Evolutionary conservation across 2,113 vertebrate species (phyloP).

Genomic region (Pimephales promelas): DNA sequence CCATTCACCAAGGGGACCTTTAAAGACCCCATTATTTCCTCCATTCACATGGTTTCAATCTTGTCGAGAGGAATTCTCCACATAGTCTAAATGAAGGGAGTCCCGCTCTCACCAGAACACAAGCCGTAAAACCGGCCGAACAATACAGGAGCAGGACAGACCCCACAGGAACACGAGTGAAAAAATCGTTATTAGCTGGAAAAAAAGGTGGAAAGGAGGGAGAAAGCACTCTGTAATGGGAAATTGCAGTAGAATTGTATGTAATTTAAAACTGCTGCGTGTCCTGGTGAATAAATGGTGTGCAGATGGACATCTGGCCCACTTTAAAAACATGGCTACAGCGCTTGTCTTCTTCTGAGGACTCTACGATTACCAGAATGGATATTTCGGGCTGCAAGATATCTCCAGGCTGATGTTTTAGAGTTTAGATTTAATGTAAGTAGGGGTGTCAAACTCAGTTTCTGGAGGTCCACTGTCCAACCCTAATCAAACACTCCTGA

Average conservation of each 20-base stretch:
- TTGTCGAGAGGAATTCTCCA: slow-evolving; percentile 77
- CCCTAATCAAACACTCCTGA: too few relatives aligned
- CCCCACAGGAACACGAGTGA: slow-evolving; percentile 3
- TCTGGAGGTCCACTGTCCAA: too few relatives aligned
- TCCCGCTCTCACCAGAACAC: slow-evolving; percentile 54
- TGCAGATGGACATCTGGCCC: slow-evolving; percentile 85
- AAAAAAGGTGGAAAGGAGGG: slow-evolving; percentile 81
- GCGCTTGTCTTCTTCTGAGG: background rate
- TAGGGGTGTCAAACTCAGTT: too few relatives aligned
- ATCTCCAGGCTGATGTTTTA: background rate
- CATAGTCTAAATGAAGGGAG: slow-evolving; percentile 72
- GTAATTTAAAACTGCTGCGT: slow-evolving; percentile 89
- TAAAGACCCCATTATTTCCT: slow-evolving; percentile 84
- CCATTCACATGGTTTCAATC: slow-evolving; percentile 87
- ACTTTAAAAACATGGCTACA: slow-evolving; percentile 55
- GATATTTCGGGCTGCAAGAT: background rate
- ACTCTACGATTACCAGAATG: background rate
- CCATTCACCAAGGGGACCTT: slow-evolving; percentile 78
- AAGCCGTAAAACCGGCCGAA: slow-evolving; percentile 32
- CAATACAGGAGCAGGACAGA: slow-evolving; percentile 26
- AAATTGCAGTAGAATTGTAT: slow-evolving; percentile 89
- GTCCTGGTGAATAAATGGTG: slow-evolving; percentile 85
- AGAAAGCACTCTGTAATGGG: slow-evolving; percentile 84
- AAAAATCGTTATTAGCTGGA: slow-evolving; percentile 61
- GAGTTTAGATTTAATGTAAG: background rate